A percentile compares a stretch with the other conserved stretches of the same genome.
Conservation (phyloP, 2,797 vertebrate species). For the Enteromius trimaculatus region DNA sequence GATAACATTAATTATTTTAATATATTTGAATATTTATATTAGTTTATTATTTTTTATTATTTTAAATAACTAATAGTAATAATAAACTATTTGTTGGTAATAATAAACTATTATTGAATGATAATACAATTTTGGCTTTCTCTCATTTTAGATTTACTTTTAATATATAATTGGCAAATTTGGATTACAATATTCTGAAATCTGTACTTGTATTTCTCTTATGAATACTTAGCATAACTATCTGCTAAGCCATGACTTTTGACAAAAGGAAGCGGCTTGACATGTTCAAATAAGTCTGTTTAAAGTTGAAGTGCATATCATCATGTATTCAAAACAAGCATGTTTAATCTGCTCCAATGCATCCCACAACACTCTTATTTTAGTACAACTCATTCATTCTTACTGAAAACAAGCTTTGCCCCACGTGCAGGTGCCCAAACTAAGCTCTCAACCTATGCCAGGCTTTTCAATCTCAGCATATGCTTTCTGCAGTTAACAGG, state of each 20-base stretch:
- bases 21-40: too few species aligned
- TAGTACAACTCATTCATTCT: neutral
- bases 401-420: slow-evolving; percentile 16
- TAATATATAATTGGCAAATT: slow-evolving; percentile 5
- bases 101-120: neutral
- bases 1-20: neutral
- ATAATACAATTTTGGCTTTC: neutral
- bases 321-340: neutral
- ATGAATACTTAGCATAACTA: neutral
- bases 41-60: neutral
- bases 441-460: slow-evolving; percentile 3
- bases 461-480: slow-evolving; percentile 36
- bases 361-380: slow-evolving; percentile 20
- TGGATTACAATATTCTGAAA: neutral
- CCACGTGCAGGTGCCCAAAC: neutral
- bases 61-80: neutral
- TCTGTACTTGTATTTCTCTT: neutral
- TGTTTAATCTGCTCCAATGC: neutral
- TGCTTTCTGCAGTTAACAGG: slow-evolving; percentile 4
- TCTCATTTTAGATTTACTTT: neutral
- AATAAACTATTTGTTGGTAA: neutral
- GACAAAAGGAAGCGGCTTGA: neutral
- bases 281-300: neutral
- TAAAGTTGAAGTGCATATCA: neutral
- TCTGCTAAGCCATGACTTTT: neutral